Percentiles rank a stretch among this genome's conserved stretches.
phyloP scores from a whole-genome alignment of 2,113 vertebrate genomes.

The Trichechus manatus region DNA sequence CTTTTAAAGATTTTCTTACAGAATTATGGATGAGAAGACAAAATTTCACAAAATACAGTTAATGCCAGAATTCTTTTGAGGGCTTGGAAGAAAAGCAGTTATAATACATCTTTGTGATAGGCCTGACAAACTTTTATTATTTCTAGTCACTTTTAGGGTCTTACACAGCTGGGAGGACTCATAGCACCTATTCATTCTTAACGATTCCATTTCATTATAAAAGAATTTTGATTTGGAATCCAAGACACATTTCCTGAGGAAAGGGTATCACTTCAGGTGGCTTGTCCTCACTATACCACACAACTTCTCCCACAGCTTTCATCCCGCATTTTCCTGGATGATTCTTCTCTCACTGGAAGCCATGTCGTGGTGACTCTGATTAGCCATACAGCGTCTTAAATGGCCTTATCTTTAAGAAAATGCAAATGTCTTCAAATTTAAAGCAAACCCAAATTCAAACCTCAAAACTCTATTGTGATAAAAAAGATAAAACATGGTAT shows the following conservation, averaged over 20 bases:
- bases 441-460: not conserved
- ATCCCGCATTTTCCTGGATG: not conserved
- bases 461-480: not conserved
- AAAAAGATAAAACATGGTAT: not conserved
- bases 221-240: conserved; percentile 18
- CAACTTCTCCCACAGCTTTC: not conserved
- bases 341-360: not conserved
- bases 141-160: conserved; percentile 19
- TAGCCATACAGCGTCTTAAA: not conserved
- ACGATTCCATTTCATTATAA: not conserved
- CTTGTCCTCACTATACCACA: not conserved
- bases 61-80: conserved; percentile 37
- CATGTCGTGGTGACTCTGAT: not conserved
- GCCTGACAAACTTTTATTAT: conserved; percentile 49
- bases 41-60: conserved; percentile 60
- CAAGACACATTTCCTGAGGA: not conserved
- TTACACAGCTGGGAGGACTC: not conserved
- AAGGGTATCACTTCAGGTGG: not conserved
- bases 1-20: not conserved
- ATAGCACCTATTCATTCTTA: not conserved
- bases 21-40: conserved; percentile 53
- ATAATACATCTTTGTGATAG: conserved; percentile 26
- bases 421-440: not conserved
- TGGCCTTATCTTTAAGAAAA: not conserved
- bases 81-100: not conserved